Conservation (phyloP, 2,888 invertebrate species). For the Epinotia demarniana region DNA sequence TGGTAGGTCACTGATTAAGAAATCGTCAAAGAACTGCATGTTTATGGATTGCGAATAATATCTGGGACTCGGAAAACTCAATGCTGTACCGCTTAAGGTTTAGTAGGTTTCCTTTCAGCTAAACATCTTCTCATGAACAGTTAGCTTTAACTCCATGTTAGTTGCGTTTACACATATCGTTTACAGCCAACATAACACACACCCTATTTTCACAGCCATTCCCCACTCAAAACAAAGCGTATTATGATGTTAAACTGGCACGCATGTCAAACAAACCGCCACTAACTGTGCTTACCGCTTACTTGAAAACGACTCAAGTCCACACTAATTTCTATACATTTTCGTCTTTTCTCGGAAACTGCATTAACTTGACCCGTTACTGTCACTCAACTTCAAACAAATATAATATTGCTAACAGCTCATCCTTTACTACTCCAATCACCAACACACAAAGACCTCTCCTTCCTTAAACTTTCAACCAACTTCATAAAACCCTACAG, state of each 20-base stretch:
- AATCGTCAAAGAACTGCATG: no score
- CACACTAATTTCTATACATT: not conserved
- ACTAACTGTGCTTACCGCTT: not conserved
- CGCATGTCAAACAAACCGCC: conserved; percentile 19
- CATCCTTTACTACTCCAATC: conserved; percentile 14
- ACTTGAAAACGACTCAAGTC: conserved; percentile 8
- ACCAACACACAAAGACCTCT: conserved; percentile 21
- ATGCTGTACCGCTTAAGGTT: no score
- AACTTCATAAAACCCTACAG: conserved; percentile 9
- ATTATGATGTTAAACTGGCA: conserved; percentile 29
- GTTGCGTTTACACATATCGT: not conserved
- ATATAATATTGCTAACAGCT: conserved; percentile 13
- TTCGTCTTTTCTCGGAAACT: not conserved
- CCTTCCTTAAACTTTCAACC: not conserved
- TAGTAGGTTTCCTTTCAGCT: not conserved
- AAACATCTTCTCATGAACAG: not conserved
- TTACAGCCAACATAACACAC: conserved; percentile 5
- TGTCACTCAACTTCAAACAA: conserved; percentile 29
- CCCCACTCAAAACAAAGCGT: conserved; percentile 27
- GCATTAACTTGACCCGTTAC: conserved; percentile 2
- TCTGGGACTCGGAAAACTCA: no score
- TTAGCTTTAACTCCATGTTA: conserved; percentile 2
- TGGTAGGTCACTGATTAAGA: no score
- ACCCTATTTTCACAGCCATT: conserved; percentile 21
- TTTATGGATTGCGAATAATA: no score